Evolutionary conservation across 2,888 invertebrate genomes (phyloP), one percentile per base, ranked within the genome.

Genomic region (Drosophila emarginata): DNA sequence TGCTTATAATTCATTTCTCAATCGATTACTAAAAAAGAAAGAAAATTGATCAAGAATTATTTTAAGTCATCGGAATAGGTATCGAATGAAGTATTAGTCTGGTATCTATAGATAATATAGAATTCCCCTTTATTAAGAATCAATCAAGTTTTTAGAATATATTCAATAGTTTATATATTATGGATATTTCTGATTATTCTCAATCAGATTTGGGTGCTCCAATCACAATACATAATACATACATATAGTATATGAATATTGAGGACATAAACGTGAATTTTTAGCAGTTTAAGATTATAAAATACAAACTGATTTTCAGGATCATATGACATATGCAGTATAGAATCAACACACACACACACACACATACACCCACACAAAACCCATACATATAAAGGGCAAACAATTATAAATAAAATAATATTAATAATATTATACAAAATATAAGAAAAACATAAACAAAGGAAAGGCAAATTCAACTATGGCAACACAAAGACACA

Each of bases 191-290:
- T 11, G 45, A 18, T 45, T 45, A 45, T 4, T 18, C 11, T 45
- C 21, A 18, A 45, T 23, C 37, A 37, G 32, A 18, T 56, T 12
- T 61, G 50, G 40, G 50, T 64, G 56, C 45, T 45, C 12, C 21
- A 21, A 45, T 45, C 45, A 45, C 21, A 45, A 45, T 32, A 32
- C 32, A 32, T 15, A 15, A 45, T 65, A 66, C 57, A 57, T 70
- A 52, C 57, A 68, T 61, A 64, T 66, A 73, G 63, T 76, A 65
- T 77, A 64, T 57, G 67, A 64, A 72, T 72, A 87, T 81, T 83
- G 82, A 81, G 77, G 72, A 87, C 81, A 87, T 82, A 85, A 84
- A 86, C 83, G 80, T 83, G 80, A 87, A 87, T 84, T 84, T 84
- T 78, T 84, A 87, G 84, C 86, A 80, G 65, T 76, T 72, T 87